Conservation (phyloP, 2,888 invertebrate species). For the Odontocolon sp. region DNA sequence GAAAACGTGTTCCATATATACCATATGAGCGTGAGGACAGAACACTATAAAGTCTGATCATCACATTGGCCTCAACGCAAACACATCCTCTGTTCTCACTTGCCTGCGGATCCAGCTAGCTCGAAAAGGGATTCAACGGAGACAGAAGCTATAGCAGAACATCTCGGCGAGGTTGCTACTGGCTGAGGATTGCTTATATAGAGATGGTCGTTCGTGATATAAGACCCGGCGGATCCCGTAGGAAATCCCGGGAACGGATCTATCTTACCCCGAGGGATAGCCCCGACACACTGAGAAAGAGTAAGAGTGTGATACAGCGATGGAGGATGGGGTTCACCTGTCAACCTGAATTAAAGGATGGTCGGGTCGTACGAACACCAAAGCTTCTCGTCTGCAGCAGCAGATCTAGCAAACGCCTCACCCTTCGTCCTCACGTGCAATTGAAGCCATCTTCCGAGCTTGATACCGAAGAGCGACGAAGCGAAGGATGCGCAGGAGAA, state of each 20-base stretch:
- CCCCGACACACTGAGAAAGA: slow-evolving; percentile 64
- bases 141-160: slow-evolving; percentile 60
- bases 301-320: slow-evolving; percentile 58
- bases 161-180: slow-evolving; percentile 23
- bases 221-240: slow-evolving; percentile 80
- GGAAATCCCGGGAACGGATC: slow-evolving; percentile 81
- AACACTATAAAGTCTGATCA: slow-evolving; percentile 66
- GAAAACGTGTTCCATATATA: slow-evolving; percentile 44
- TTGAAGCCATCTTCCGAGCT: slow-evolving; percentile 65
- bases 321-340: slow-evolving; percentile 81
- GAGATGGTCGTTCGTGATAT: slow-evolving; percentile 80
- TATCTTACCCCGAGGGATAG: slow-evolving; percentile 81
- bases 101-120: slow-evolving; percentile 29
- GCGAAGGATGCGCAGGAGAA: slow-evolving; percentile 48
- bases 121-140: slow-evolving; percentile 43
- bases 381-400: slow-evolving; percentile 54
- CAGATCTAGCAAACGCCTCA: slow-evolving; percentile 43
- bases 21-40: not conserved
- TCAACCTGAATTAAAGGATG: slow-evolving; percentile 84
- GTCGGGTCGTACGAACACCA: too few species aligned
- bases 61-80: too few species aligned
- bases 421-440: slow-evolving; percentile 66
- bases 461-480: slow-evolving; percentile 41
- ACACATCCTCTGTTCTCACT: slow-evolving; percentile 52
- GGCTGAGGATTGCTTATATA: slow-evolving; percentile 75